Evolutionary conservation across 2,888 invertebrate species (phyloP).

Genomic region (Hirtodrosophila confusa): DNA sequence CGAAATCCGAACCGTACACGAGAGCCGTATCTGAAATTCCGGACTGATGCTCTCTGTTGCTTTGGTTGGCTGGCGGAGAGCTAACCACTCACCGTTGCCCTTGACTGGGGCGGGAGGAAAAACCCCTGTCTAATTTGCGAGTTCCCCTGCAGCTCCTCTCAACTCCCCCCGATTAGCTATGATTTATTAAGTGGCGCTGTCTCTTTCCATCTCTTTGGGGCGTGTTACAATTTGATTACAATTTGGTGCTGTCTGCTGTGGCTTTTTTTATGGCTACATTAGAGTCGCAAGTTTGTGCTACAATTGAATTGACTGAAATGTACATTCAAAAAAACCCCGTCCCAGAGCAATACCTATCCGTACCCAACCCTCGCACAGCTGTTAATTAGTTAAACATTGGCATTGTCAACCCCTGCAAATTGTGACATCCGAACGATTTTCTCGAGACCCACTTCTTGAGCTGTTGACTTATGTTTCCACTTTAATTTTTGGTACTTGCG

Average conservation of each 20-base stretch:
- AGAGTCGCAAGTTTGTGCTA: conserved; percentile 57
- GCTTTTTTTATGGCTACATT: conserved; percentile 70
- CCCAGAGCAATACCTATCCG: not conserved
- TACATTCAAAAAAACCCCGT: conserved; percentile 3
- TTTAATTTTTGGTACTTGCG: conserved; percentile 37
- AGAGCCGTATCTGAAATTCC: conserved; percentile 26
- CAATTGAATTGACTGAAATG: conserved; percentile 51
- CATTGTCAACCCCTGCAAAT: conserved; percentile 33
- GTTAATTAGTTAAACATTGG: conserved; percentile 76
- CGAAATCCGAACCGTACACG: conserved; percentile 21
- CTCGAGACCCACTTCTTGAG: conserved; percentile 15
- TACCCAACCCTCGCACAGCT: conserved; percentile 28
- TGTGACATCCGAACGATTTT: not conserved
- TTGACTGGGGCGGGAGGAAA: conserved; percentile 2
- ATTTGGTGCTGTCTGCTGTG: conserved; percentile 52
- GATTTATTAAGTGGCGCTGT: conserved; percentile 74
- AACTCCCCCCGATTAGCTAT: conserved; percentile 46
- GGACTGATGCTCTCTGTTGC: conserved; percentile 9
- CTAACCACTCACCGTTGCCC: conserved; percentile 66
- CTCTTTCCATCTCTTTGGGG: conserved; percentile 37
- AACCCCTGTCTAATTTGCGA: conserved; percentile 57
- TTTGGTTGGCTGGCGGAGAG: conserved; percentile 69
- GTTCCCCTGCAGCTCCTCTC: conserved; percentile 3
- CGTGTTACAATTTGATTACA: conserved; percentile 66
- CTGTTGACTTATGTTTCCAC: conserved; percentile 53